Evolutionary conservation across 2,797 vertebrate species (phyloP).

Genomic region (Microhierax caerulescens): DNA sequence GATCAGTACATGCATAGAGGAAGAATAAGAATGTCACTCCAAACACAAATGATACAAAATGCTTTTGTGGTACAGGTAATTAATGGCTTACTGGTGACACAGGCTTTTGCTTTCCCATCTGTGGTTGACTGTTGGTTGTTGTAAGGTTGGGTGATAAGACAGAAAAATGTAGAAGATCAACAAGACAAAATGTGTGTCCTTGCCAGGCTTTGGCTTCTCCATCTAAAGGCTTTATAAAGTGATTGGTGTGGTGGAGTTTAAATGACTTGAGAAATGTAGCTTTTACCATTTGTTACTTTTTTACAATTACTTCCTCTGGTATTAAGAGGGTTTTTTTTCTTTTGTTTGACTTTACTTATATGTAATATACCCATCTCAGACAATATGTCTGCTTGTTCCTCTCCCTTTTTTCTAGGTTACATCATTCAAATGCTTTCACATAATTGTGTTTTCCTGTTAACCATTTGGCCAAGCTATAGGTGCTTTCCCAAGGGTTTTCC

Average conservation of each 20-base stretch:
- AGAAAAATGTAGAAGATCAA: not conserved
- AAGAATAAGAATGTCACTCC: not conserved
- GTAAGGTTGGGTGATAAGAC: not conserved
- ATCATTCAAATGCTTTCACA: not conserved
- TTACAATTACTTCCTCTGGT: not conserved
- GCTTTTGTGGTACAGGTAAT: not conserved
- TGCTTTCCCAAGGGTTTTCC: not conserved
- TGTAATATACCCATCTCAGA: not conserved
- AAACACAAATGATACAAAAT: not conserved
- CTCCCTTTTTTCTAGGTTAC: not conserved
- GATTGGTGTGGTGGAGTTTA: not conserved
- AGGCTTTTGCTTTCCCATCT: not conserved
- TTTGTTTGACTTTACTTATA: not conserved
- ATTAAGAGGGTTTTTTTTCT: not conserved
- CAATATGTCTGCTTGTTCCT: not conserved
- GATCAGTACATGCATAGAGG: not conserved
- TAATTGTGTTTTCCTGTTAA: not conserved
- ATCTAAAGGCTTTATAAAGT: not conserved
- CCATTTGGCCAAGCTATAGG: not conserved
- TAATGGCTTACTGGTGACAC: not conserved
- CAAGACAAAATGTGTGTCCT: not conserved
- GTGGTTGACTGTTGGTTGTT: not conserved
- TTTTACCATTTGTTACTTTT: not conserved
- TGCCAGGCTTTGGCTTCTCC: not conserved
- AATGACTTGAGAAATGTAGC: not conserved